Base-by-base conservation (phyloP, 2,888 invertebrate species). In the Hymenopus coronatus region DNA sequence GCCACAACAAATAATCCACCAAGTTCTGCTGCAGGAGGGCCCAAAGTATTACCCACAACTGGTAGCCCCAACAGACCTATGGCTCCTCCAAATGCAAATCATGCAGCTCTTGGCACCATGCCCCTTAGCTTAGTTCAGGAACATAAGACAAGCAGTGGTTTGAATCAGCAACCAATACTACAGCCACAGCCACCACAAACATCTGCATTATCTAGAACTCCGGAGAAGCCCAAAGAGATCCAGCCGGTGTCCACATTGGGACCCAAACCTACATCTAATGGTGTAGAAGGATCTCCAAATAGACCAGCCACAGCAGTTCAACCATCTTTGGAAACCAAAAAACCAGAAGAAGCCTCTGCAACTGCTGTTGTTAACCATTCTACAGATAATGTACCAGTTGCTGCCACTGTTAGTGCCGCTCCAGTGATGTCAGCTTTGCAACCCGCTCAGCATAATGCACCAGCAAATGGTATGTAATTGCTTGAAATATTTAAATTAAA, bases 51-150 rank as follows among this genome's bases (percentile, higher is more conserved):
- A 83, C 91, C 92, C 30, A 91, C 91, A 70, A 92, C 92, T 87
- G 90, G 92, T 27, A 93, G 92, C 88, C 93, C 93, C 82, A 92
- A 92, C 15, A 93, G 93, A 0, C 91, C 93, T 8, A 92, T 93
- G 90, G 92, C 93, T 30, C 91, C 92, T 7, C 88, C 89, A 8
- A 91, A 85, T 84, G 84, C 89, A 27, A 90, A 90, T 83, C 90
- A 90, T 87, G 85, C 87, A 28, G 83, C 88, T n/a, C 85, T 88
- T 82, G 87, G 87, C 2, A 9, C 87, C 27, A 92, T 93, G 84
- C 93, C 93, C 1, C 91, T 93, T 28, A 93, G 93, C 89, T 90
- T 93, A 90, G 93, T 93, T 14, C 93, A 93, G 90, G 93, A 93
- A 89, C 93, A 93, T 89, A 92, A 93, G 90, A 91, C 92, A 4